Conservation (phyloP, 2,113 vertebrate species). For the Carettochelys insculpta region DNA sequence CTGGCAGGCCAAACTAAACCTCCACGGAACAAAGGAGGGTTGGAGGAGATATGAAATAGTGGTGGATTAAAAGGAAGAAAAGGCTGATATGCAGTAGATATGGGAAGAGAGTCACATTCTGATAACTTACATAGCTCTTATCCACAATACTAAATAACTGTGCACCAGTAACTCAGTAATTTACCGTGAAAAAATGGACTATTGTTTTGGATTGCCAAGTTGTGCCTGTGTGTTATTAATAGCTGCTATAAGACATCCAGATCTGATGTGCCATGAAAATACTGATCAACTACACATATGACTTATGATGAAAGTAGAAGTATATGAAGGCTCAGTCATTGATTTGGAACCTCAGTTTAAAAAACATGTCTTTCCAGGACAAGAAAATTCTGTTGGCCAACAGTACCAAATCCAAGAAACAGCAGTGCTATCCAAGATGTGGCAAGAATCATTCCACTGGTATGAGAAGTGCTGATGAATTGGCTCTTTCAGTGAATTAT, state of each 20-base stretch:
- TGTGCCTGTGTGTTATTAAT: neutral
- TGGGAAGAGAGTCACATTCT: neutral
- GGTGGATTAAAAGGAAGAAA: neutral
- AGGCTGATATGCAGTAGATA: neutral
- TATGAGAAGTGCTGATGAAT: constrained; percentile 12
- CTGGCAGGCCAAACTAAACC: neutral
- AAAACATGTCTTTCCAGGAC: constrained; percentile 58
- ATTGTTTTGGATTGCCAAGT: neutral
- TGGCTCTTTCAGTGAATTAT: neutral
- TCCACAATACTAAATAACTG: neutral
- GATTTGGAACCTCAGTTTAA: neutral
- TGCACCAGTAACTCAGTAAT: neutral
- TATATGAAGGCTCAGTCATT: neutral
- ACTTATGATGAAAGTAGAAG: neutral
- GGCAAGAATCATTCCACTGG: constrained; percentile 48
- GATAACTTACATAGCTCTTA: neutral
- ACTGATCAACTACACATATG: neutral
- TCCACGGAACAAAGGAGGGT: neutral
- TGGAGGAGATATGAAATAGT: neutral
- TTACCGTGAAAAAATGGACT: neutral
- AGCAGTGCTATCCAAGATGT: constrained; percentile 81
- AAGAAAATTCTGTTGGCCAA: constrained; percentile 77
- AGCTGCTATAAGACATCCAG: accelerated
- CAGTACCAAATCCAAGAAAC: constrained; percentile 80
- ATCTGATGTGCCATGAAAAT: neutral